phyloP scores from a whole-genome alignment of 2,888 invertebrate species.

The Drosophila merina region DNA sequence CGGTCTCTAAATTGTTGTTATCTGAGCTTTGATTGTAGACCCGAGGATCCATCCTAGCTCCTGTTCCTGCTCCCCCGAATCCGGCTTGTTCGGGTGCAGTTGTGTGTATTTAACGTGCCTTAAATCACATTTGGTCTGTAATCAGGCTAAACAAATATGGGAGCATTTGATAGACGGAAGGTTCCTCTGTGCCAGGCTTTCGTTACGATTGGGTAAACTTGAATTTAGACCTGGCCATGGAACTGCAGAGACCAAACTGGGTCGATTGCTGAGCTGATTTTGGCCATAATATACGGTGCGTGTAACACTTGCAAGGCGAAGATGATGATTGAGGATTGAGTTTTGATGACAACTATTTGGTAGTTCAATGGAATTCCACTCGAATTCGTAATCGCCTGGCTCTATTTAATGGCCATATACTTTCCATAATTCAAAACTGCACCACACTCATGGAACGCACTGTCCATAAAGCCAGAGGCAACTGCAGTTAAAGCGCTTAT shows the following conservation, averaged over 20 bases:
- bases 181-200: constrained; percentile 55
- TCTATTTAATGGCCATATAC: constrained; percentile 10
- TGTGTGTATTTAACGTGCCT: constrained; percentile 69
- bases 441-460: constrained; percentile 35
- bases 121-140: constrained; percentile 79
- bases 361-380: too few relatives aligned
- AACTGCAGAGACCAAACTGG: constrained; percentile 51
- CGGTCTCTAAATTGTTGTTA: constrained; percentile 22
- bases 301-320: neutral
- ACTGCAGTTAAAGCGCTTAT: constrained; percentile 43
- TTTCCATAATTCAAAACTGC: constrained; percentile 10
- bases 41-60: neutral
- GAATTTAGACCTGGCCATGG: constrained; percentile 38
- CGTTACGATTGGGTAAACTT: constrained; percentile 55
- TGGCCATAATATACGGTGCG: constrained; percentile 35
- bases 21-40: constrained; percentile 44
- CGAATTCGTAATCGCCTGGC: neutral
- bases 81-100: constrained; percentile 7
- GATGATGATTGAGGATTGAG: constrained; percentile 1
- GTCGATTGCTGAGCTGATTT: constrained; percentile 61
- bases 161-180: constrained; percentile 17
- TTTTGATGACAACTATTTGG: neutral
- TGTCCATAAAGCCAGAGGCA: constrained; percentile 33
- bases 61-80: neutral
- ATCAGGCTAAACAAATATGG: constrained; percentile 75